phyloP scores from a whole-genome alignment of 1,140 invertebrate species.

The Chlorops oryzae region DNA sequence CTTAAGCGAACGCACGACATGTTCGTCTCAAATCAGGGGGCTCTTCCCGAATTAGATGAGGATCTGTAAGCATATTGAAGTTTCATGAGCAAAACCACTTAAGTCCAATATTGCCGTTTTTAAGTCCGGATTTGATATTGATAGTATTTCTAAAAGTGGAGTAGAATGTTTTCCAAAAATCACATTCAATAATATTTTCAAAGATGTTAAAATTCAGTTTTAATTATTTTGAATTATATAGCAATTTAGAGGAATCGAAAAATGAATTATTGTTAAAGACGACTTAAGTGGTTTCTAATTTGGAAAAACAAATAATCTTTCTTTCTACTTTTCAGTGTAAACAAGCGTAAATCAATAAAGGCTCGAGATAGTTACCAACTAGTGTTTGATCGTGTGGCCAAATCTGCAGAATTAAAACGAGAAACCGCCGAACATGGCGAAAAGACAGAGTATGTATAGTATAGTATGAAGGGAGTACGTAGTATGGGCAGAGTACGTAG shows the following conservation, averaged over 20 bases:
- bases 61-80: slow-evolving; percentile 65
- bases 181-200: slow-evolving; percentile 8
- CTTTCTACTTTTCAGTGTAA: slow-evolving; percentile 59
- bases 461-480: no score
- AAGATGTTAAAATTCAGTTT: no score
- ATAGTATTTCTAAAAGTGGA: no score
- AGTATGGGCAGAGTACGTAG: no score
- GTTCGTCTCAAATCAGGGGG: slow-evolving; percentile 87
- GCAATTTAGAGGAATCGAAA: no score
- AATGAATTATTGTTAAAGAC: no score
- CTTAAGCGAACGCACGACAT: slow-evolving; percentile 97
- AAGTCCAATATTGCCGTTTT: no score
- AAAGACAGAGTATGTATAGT: background rate
- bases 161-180: slow-evolving; percentile 9
- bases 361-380: slow-evolving; percentile 80
- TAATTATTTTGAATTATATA: no score
- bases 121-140: no score
- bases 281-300: no score
- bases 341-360: slow-evolving; percentile 69
- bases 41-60: slow-evolving; percentile 76
- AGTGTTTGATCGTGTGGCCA: slow-evolving; percentile 76
- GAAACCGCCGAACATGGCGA: slow-evolving; percentile 42
- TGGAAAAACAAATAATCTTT: slow-evolving; percentile 11
- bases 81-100: no score
- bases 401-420: slow-evolving; percentile 54